phyloP scores from a whole-genome alignment of 2,797 vertebrate genomes.

The Microhierax caerulescens region DNA sequence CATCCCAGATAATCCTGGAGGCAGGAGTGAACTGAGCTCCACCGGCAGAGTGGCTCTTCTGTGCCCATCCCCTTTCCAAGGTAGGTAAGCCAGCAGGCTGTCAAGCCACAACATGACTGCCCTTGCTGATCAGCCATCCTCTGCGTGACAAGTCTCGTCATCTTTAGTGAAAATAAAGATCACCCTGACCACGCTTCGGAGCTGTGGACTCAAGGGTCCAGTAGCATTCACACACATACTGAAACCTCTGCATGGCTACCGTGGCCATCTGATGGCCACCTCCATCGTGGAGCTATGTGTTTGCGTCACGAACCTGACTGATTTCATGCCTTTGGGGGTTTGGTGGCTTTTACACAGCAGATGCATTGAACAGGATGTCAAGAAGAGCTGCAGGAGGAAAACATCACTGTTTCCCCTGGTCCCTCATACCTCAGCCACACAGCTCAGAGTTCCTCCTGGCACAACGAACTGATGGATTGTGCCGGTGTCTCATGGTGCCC shows the following conservation, averaged over 20 bases:
- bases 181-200: background rate
- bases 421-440: background rate
- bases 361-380: background rate
- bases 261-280: too few species aligned
- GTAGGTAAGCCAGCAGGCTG: background rate
- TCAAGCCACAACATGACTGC: background rate
- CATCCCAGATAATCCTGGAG: background rate
- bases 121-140: background rate
- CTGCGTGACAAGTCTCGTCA: background rate
- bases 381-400: background rate
- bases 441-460: background rate
- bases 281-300: background rate
- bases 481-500: background rate
- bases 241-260: background rate
- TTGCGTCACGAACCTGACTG: background rate
- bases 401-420: background rate
- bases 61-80: background rate
- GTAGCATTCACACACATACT: accelerated
- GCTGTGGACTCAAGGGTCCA: background rate
- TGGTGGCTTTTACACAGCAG: background rate
- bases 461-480: background rate
- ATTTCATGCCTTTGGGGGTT: background rate
- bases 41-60: background rate
- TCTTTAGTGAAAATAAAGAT: background rate
- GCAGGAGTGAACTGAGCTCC: background rate